Base-by-base conservation (phyloP, 2,113 vertebrate species). In the Pteropus alecto region DNA sequence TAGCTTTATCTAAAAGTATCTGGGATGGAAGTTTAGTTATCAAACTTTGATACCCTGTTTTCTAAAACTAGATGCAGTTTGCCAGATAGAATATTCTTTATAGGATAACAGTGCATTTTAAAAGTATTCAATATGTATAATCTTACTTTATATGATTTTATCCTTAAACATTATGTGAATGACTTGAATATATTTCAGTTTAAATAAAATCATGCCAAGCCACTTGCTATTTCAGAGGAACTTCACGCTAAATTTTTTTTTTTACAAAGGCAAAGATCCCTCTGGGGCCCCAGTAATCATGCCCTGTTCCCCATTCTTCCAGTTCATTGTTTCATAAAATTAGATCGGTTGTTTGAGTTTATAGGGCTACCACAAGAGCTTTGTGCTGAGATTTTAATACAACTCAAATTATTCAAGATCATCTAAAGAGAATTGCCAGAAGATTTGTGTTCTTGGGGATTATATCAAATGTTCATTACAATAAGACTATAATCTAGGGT, bases 381-480 rank as follows among this genome's bases (percentile, higher is more conserved):
- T 46, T 90, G 41, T 93, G 84, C 43, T 81, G 38, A 87, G 41
- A 48, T 96, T 33, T 91, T 86, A 91, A 43, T 86, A 24, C 65
- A 95, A 71, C 94, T 84, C 78, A 89, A 92, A 87, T 14, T 19
- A 4, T 90, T 82, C 43, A 92, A 93, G 94, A 58, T 58, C 87
- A 76, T 87, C 90, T 76, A 95, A 87, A 96, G 87, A 46, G 77
- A 78, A 70, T 48, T 97, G 58, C 90, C 71, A 63, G 63, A 84
- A 96, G 77, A 87, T 98, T 67, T 98, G 87, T 98, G 82, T 95
- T 97, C 38, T 26, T 41, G 30, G 97, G 90, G 95, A 96, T 94
- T 87, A 76, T 86, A 76, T 90, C 96, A 98, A 97, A 96, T 84
- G 81, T 97, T 97, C 97, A 1, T 98, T 98, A 91, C 70, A 94